phyloP scores from a whole-genome alignment of 1,140 invertebrate species.

The Drosophila sp. region DNA sequence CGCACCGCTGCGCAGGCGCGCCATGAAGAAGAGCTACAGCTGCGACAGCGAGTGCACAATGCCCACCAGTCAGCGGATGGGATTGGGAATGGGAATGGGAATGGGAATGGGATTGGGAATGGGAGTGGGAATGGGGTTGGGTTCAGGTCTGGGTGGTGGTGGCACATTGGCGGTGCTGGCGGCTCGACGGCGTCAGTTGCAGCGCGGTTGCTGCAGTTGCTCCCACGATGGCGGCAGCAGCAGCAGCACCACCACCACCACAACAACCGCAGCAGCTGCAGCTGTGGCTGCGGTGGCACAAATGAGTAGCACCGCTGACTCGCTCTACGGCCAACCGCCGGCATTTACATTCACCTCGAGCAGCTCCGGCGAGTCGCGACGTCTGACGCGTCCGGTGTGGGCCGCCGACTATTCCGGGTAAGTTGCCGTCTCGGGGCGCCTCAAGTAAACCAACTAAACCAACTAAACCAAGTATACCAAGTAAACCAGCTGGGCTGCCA shows the following conservation, averaged over 20 bases:
- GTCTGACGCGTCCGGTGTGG: slow-evolving; percentile 86
- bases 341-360: slow-evolving; percentile 79
- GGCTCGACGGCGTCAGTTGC: slow-evolving; percentile 78
- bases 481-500: slow-evolving; percentile 28
- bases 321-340: slow-evolving; percentile 18
- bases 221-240: slow-evolving; percentile 49
- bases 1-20: slow-evolving; percentile 56
- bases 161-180: slow-evolving; percentile 67
- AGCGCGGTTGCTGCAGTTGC: slow-evolving; percentile 65
- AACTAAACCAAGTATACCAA: slow-evolving; percentile 15
- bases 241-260: slow-evolving; percentile 56
- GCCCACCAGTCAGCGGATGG: slow-evolving; percentile 35
- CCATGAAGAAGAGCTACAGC: slow-evolving; percentile 80
- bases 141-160: slow-evolving; percentile 49
- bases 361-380: slow-evolving; percentile 80
- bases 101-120: slow-evolving; percentile 24
- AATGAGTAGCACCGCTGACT: slow-evolving; percentile 20
- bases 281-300: slow-evolving; percentile 11
- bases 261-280: slow-evolving; percentile 47
- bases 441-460: slow-evolving; percentile 25
- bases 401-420: slow-evolving; percentile 87
- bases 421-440: slow-evolving; percentile 77
- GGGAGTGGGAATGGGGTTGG: slow-evolving; percentile 33
- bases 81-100: slow-evolving; percentile 24
- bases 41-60: slow-evolving; percentile 74